These are phyloP conservation scores for Lobophora halterata DNA, from an alignment of 2,888 invertebrate genomes.

Conservation along the genomic window DNA sequence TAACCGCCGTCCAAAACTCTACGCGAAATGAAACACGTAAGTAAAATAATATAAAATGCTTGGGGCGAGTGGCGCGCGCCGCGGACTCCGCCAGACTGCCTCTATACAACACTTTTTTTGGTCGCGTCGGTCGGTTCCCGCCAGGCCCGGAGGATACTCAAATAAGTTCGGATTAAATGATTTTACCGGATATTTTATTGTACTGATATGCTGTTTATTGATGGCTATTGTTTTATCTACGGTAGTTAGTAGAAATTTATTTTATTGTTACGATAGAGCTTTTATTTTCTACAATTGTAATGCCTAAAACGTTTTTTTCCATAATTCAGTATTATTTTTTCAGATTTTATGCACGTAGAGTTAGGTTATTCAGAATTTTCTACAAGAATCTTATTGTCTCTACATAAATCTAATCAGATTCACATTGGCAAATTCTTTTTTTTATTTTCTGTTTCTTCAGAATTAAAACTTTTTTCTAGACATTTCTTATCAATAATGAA, in stretches of 20 bases:
- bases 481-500: too few relatives aligned
- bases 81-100: constrained; percentile 68
- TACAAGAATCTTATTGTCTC: constrained; percentile 29
- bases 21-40: constrained; percentile 80
- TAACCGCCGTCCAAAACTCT: constrained; percentile 74
- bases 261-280: constrained; percentile 1
- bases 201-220: constrained; percentile 15
- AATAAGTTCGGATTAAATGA: constrained; percentile 59
- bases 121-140: constrained; percentile 67
- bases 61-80: constrained; percentile 75
- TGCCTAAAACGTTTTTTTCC: background rate
- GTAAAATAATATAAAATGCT: constrained; percentile 71
- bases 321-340: background rate
- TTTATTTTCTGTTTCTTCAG: constrained; percentile 2
- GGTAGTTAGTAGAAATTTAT: constrained; percentile 4
- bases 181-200: constrained; percentile 36
- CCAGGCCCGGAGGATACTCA: constrained; percentile 64
- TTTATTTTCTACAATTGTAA: constrained; percentile 3
- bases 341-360: background rate
- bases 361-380: constrained; percentile 8
- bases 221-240: constrained; percentile 18
- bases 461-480: background rate
- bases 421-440: constrained; percentile 49
- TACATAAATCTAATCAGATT: constrained; percentile 55
- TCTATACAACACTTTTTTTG: constrained; percentile 58